Conservation (phyloP, 2,113 vertebrate genomes). For the Sapajus apella region DNA sequence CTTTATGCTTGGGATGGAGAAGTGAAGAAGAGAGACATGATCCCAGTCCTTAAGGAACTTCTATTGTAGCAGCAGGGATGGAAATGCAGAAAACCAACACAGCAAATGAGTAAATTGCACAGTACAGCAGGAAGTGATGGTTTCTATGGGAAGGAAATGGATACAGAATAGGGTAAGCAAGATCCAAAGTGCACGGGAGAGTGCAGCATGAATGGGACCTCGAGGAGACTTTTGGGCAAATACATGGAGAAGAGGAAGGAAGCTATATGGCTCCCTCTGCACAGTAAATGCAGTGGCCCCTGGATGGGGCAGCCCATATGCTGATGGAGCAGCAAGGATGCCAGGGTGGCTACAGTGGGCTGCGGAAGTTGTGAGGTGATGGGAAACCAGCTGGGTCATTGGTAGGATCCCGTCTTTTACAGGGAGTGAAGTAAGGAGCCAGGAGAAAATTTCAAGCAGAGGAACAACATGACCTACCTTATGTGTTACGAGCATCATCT, state of each 20-base stretch:
- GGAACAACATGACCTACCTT: fast-evolving
- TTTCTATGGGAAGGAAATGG: not conserved
- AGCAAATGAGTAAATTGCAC: not conserved
- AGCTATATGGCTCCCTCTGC: fast-evolving
- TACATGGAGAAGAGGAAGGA: no score
- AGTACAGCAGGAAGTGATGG: not conserved
- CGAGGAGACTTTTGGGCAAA: not conserved
- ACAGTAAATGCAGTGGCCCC: no score
- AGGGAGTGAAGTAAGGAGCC: not conserved
- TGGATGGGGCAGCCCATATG: fast-evolving
- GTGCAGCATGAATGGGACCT: fast-evolving
- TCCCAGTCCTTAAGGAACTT: not conserved
- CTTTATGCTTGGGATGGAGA: not conserved
- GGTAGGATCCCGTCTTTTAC: not conserved
- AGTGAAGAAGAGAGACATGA: not conserved
- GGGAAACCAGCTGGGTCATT: not conserved
- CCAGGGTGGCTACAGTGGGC: not conserved
- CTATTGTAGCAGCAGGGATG: not conserved
- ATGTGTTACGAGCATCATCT: not conserved
- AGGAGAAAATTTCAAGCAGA: not conserved
- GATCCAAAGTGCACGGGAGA: fast-evolving
- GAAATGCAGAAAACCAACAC: not conserved
- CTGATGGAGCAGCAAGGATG: not conserved
- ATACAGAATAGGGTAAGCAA: not conserved
- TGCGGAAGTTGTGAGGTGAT: not conserved